Evolutionary conservation across 2,888 invertebrate genomes (phyloP).

Genomic region (Dioctria rufipes): DNA sequence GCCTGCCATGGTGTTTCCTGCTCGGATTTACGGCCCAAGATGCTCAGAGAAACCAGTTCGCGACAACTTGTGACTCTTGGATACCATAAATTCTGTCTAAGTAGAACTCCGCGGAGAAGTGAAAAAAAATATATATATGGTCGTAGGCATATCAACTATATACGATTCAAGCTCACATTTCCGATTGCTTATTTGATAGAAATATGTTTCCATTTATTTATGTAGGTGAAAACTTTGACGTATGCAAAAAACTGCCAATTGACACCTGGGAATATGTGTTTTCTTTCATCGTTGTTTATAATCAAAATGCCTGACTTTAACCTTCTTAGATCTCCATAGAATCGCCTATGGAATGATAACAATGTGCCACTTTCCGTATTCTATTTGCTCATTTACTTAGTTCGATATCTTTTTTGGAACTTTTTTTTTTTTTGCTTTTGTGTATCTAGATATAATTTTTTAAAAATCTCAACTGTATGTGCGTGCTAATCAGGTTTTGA

Average conservation of each 20-base stretch:
- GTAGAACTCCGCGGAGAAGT: constrained; percentile 42
- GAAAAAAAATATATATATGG: constrained; percentile 18
- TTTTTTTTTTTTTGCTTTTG: no score
- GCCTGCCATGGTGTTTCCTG: constrained; percentile 17
- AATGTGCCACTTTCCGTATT: background rate
- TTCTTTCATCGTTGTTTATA: no score
- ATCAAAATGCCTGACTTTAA: no score
- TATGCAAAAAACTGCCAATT: constrained; percentile 9
- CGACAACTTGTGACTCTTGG: constrained; percentile 9
- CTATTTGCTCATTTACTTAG: constrained; percentile 4
- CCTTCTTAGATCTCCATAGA: no score
- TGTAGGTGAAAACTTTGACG: background rate
- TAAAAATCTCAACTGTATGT: background rate
- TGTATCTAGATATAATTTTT: background rate
- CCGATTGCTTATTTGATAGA: background rate
- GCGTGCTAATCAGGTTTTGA: constrained; percentile 1
- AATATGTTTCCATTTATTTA: background rate
- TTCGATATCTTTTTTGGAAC: no score
- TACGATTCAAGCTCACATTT: background rate
- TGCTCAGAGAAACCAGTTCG: constrained; percentile 36
- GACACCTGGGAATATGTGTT: no score
- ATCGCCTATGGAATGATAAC: background rate
- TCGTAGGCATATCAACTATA: background rate
- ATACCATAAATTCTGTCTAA: constrained; percentile 38
- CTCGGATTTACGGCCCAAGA: background rate